Evolutionary conservation across 2,888 invertebrate species (phyloP), one percentile per base, ranked within the genome.

Genomic region (Nycteola revayana): DNA sequence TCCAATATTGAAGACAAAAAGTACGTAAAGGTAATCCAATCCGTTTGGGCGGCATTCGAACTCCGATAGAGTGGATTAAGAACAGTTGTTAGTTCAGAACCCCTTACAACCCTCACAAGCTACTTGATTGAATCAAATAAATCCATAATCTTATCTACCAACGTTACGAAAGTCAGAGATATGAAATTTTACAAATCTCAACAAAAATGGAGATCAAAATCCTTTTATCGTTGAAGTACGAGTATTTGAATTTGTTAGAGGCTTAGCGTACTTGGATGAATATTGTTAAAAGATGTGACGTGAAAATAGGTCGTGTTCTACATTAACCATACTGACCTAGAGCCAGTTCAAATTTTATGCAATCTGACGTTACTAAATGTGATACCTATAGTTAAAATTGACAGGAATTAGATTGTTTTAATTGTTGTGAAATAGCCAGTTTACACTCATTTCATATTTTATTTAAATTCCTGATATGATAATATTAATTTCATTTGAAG

Each of bases 191-290:
- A 66, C 62, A 64, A 65, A 64, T 67, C 57, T 66, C 61, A 52
- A 63, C 64, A 67, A 65, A 71, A 72, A 70, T 54, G 57, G 60
- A 67, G 72, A 77, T 73, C 66, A 68, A 57, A 75, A 74, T 77
- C 68, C 71, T 77, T 76, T 77, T 72, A 72, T 69, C 66, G 66
- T 59, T 70, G 43, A 49, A 71, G 68, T 75, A 81, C 44, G 49
- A 71, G 68, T 75, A 81, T 83, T 82, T 78, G 80, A 81, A 76
- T 78, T 76, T 75, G 62, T 64, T 62, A 52, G 64, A 50, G 61
- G 66, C 66, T 72, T 56, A 56, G 51, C 64, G 69, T 64, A 64
- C 68, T 60, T 67, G 52, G 67, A 71, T 64, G 70, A 76, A 78
- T 77, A 76, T 74, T 71, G 66, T 66, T 68, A 67, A n/a, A 64